Evolutionary conservation across 2,113 vertebrate species (phyloP), one percentile per base, ranked within the genome.

Genomic region (Phoxinus phoxinus): DNA sequence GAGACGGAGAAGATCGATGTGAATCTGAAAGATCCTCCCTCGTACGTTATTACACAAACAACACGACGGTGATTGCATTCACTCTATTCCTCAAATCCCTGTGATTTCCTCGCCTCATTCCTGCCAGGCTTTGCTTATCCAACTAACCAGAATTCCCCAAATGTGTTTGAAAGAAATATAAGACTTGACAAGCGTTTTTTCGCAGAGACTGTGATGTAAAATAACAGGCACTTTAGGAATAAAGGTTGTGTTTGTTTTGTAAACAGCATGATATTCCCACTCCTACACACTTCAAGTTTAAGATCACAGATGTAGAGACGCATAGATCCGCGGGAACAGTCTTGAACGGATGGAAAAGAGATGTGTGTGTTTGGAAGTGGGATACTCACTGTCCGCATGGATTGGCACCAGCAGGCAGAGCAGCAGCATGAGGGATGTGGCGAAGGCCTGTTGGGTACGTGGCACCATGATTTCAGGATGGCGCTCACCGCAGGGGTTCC

Each of bases 301-400:
- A 79, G 32, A 37, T 85, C 63, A 15, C 4, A 41, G 46, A 72
- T 71, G 63, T 41, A 56, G 8, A 56, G 48, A 48, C 10, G 46
- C 25, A 30, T 41, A 41, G 4, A 41, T 37, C 30, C 6, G 30
- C 4, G 19, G 56, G 37, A 46, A 37, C 83, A 78, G 27, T 32
- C 44, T 67, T 77, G 19, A 9, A 30, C 1, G 7, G 41, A 46
- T 17, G 41, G 19, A 65, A 48, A 51, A 85, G 32, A 35, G 11
- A 6, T 32, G 63, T 78, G 61, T 44, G 69, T 84, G 27, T 85
- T 12, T 67, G 44, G 41, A 69, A 78, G 30, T 82, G 44, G 11
- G 35, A 37, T 90, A 97, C 97, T 97, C 93, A 97, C 97, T 96
- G 90, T 97, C 96, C 0, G 95, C 92, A 63, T 91, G 92, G 59